Conservation (phyloP, 2,797 vertebrate genomes). For the Intellagama lesueurii region DNA sequence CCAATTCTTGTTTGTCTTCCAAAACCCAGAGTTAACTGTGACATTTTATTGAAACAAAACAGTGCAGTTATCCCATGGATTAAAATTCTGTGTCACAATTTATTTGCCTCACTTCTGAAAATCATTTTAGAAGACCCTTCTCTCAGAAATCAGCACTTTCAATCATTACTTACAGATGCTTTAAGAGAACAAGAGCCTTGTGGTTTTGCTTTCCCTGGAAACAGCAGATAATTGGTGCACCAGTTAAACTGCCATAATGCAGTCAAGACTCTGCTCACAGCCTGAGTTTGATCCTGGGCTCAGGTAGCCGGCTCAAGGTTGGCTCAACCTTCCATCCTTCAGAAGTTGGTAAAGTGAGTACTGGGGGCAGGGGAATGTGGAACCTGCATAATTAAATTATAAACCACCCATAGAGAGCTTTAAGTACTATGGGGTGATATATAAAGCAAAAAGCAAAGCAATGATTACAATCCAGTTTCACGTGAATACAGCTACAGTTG, state of each 20-base stretch:
- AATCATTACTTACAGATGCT: neutral
- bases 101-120: neutral
- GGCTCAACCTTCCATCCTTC: too few relatives aligned
- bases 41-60: neutral
- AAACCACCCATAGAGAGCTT: too few relatives aligned
- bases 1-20: neutral
- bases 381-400: too few relatives aligned
- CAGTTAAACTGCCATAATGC: too few relatives aligned
- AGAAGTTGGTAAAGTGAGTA: too few relatives aligned
- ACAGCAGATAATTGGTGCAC: neutral
- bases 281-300: too few relatives aligned
- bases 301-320: too few relatives aligned
- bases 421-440: too few relatives aligned
- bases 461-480: conserved; percentile 4
- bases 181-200: neutral
- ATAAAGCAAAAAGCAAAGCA: too few relatives aligned
- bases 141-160: conserved; percentile 10
- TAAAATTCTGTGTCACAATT: neutral
- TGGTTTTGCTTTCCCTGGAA: neutral
- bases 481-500: neutral
- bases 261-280: too few relatives aligned
- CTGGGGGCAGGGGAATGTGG: too few relatives aligned
- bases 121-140: neutral
- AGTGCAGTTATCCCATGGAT: neutral
- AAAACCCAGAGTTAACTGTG: neutral